Percentiles rank a stretch among this genome's conserved stretches.
phyloP scores from a whole-genome alignment of 2,888 invertebrate genomes.

The Xylocampa areola region DNA sequence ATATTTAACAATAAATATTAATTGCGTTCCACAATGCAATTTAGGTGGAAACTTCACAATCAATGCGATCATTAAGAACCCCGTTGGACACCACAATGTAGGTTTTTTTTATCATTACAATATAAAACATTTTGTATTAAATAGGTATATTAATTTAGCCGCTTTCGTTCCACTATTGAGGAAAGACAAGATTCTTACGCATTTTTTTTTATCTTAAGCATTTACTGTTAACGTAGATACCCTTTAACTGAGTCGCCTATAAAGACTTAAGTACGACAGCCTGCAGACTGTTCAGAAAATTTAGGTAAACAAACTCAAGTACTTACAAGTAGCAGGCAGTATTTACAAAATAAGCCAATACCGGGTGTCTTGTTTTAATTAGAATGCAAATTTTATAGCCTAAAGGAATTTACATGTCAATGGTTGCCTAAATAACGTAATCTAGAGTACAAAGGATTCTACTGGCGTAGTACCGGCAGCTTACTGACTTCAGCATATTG shows the following conservation, averaged over 20 bases:
- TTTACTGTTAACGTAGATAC: constrained; percentile 4
- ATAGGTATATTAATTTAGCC: no score
- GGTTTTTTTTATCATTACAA: no score
- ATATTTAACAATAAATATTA: no score
- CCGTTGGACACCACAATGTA: no score
- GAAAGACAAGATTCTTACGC: no score
- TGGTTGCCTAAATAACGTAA: constrained; percentile 85
- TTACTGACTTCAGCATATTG: constrained; percentile 74
- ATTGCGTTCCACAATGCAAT: no score
- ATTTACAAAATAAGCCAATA: constrained; percentile 71
- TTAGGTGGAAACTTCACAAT: no score
- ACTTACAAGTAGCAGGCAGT: constrained; percentile 56
- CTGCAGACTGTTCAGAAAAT: constrained; percentile 40
- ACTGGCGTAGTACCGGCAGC: constrained; percentile 61
- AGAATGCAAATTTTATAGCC: constrained; percentile 89
- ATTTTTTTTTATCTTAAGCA: no score
- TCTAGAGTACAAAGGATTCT: constrained; percentile 81
- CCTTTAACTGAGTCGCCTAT: constrained; percentile 9
- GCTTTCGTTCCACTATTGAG: no score
- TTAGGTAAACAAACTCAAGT: constrained; percentile 67
- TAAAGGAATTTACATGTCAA: constrained; percentile 88
- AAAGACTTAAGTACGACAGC: constrained; percentile 20
- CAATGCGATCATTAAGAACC: no score
- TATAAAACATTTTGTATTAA: no score
- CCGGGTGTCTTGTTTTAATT: constrained; percentile 83